phyloP scores from a whole-genome alignment of 2,888 invertebrate genomes.

The Gasteruption jaculator region DNA sequence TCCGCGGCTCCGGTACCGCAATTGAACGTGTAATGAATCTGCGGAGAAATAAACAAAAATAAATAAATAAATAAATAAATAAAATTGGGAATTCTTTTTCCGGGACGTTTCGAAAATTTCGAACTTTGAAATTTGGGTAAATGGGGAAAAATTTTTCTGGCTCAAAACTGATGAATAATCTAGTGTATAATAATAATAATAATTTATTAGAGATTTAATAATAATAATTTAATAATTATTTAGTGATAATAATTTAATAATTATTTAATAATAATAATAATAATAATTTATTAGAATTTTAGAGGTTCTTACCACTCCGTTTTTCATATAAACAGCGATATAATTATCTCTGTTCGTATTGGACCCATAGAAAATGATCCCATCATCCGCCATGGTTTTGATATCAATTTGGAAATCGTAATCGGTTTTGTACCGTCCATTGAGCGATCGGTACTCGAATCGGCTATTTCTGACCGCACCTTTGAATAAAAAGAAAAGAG shows the following conservation, averaged over 20 bases:
- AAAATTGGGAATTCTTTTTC: too few relatives aligned
- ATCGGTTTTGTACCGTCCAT: slow-evolving; percentile 59
- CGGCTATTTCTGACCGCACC: slow-evolving; percentile 68
- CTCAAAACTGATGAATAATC: too few relatives aligned
- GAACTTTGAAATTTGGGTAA: too few relatives aligned
- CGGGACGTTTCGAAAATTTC: too few relatives aligned
- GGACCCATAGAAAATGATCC: slow-evolving; percentile 80
- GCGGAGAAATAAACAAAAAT: slow-evolving; percentile 29
- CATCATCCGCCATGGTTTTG: slow-evolving; percentile 71
- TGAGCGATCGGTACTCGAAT: slow-evolving; percentile 63
- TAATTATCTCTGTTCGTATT: slow-evolving; percentile 61
- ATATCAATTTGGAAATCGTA: slow-evolving; percentile 77
- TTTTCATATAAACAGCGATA: slow-evolving; percentile 69
- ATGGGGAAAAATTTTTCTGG: too few relatives aligned
- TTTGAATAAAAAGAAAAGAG: too few relatives aligned
- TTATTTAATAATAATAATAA: background rate
- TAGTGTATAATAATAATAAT: too few relatives aligned
- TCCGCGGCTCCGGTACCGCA: slow-evolving; percentile 64
- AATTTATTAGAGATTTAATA: too few relatives aligned
- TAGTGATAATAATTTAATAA: background rate
- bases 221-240: background rate
- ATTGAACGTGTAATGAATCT: slow-evolving; percentile 69
- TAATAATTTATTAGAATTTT: background rate
- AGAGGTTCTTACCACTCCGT: slow-evolving; percentile 72
- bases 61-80: slow-evolving; percentile 1